Evolutionary conservation across 1,140 invertebrate species (phyloP).

Genomic region (Lepidurus arcticus): DNA sequence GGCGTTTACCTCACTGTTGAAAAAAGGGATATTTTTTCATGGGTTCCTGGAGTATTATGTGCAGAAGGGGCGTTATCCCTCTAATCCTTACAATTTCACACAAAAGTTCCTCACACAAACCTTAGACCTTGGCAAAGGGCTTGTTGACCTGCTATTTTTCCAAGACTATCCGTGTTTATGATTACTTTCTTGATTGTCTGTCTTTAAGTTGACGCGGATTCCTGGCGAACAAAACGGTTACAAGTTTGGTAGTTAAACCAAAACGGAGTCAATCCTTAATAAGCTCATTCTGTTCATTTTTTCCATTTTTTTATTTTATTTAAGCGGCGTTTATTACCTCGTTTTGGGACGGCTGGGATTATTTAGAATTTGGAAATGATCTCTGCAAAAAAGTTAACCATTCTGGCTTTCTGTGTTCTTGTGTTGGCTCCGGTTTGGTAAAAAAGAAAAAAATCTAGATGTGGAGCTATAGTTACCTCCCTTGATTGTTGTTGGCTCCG

Average conservation of each 20-base stretch:
- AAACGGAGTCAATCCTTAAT: background rate
- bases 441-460: background rate
- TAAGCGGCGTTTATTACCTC: background rate
- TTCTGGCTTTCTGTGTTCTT: background rate
- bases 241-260: background rate
- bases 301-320: background rate
- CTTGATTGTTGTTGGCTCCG: background rate
- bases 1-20: background rate
- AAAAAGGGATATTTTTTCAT: background rate
- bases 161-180: constrained; percentile 16
- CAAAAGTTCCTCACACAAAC: constrained; percentile 21
- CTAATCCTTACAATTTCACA: constrained; percentile 22
- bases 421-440: background rate
- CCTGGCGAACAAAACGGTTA: background rate
- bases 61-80: constrained; percentile 12
- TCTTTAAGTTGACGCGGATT: constrained; percentile 8
- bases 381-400: background rate
- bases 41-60: background rate
- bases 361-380: background rate
- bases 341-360: background rate
- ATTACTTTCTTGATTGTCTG: background rate
- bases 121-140: constrained; percentile 18
- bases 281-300: background rate
- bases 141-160: constrained; percentile 15
- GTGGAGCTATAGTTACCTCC: background rate